phyloP scores from a whole-genome alignment of 2,113 vertebrate genomes.

The Cynocephalus volans region DNA sequence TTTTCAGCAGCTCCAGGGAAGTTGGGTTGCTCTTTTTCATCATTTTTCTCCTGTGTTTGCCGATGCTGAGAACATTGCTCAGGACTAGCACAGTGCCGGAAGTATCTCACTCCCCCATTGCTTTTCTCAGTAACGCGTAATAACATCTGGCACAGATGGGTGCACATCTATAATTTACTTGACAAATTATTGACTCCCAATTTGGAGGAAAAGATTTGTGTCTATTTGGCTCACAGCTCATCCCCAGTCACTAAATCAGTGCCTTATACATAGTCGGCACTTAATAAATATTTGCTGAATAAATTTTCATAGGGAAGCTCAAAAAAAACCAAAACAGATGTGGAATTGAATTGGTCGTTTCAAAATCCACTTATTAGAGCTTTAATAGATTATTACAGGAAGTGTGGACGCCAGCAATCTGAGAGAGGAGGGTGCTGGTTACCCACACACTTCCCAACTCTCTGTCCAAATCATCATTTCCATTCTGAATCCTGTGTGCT shows the following conservation, averaged over 20 bases:
- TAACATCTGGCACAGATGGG: no score
- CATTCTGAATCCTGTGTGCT: background rate
- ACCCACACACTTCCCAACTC: background rate
- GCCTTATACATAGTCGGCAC: background rate
- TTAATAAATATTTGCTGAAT: background rate
- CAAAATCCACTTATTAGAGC: background rate
- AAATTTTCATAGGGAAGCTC: background rate
- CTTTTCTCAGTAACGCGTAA: background rate
- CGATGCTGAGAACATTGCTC: background rate
- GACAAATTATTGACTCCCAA: background rate
- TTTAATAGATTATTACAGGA: background rate
- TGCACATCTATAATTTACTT: background rate
- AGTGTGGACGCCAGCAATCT: background rate
- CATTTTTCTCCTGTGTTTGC: background rate
- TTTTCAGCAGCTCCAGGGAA: background rate
- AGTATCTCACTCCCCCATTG: background rate
- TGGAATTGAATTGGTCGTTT: conserved; percentile 38
- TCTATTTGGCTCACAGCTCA: background rate
- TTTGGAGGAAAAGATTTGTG: background rate
- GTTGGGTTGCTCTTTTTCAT: background rate
- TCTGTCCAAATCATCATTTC: background rate
- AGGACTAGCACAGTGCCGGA: background rate
- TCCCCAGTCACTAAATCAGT: background rate
- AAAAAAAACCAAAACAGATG: background rate
- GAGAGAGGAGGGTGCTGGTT: background rate